Conservation (phyloP, 1,140 invertebrate species). For the Drosophila mayri region DNA sequence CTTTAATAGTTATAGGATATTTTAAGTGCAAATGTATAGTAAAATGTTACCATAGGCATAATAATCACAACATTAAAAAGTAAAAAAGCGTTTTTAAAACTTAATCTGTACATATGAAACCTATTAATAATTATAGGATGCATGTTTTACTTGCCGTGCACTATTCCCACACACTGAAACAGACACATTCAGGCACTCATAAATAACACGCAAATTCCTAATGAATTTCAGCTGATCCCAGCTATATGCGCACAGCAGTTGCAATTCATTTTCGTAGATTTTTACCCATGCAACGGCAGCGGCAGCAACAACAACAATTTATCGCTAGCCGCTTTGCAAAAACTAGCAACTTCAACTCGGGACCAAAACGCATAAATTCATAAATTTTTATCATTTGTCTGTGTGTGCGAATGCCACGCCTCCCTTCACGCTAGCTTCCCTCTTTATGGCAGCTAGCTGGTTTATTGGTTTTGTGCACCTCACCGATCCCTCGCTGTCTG, state of each 20-base stretch:
- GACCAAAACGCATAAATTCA: slow-evolving; percentile 81
- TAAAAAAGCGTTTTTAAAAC: not conserved
- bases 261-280: slow-evolving; percentile 80
- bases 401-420: slow-evolving; percentile 42
- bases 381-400: slow-evolving; percentile 83
- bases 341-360: slow-evolving; percentile 76
- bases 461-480: slow-evolving; percentile 78
- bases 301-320: slow-evolving; percentile 63
- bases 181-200: slow-evolving; percentile 56
- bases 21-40: not conserved
- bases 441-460: slow-evolving; percentile 53
- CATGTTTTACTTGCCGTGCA: slow-evolving; percentile 13
- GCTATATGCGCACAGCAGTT: slow-evolving; percentile 73
- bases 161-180: slow-evolving; percentile 14
- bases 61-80: not conserved
- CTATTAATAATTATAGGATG: not conserved
- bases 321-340: slow-evolving; percentile 61
- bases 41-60: not conserved
- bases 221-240: slow-evolving; percentile 83
- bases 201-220: slow-evolving; percentile 83
- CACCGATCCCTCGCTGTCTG: slow-evolving; percentile 49
- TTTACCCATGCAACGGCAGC: slow-evolving; percentile 57
- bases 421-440: slow-evolving; percentile 16
- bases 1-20: not conserved
- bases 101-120: not conserved